These are phyloP conservation scores for Sinocyclocheilus anophthalmus DNA, from an alignment of 2,113 vertebrate species.

Conservation along the genomic window DNA sequence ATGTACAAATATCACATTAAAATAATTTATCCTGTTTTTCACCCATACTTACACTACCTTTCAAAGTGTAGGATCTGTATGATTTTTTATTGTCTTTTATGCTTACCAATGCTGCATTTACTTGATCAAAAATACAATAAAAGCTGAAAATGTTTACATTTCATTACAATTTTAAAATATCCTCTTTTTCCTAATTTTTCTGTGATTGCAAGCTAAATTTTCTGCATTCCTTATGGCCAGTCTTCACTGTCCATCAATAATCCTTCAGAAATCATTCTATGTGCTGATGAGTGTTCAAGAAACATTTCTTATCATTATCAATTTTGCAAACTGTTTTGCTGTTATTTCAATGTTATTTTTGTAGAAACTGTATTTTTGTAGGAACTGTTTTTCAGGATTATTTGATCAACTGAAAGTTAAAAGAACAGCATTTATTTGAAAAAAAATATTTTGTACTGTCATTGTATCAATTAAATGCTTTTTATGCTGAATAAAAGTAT, in stretches of 20 bases:
- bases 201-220: no score
- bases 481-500: background rate
- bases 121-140: background rate
- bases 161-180: background rate
- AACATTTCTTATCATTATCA: no score
- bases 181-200: no score
- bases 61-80: no score
- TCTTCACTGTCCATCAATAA: background rate
- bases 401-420: background rate
- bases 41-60: background rate
- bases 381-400: no score
- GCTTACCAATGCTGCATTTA: background rate
- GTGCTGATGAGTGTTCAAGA: background rate
- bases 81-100: no score
- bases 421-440: background rate
- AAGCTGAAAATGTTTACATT: background rate
- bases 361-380: no score
- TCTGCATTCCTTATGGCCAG: no score
- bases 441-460: no score
- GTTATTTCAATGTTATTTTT: background rate
- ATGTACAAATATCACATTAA: background rate
- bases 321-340: background rate
- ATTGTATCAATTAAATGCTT: background rate
- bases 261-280: background rate
- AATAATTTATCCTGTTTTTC: background rate